Evolutionary conservation across 1,140 invertebrate genomes (phyloP).

Genomic region (Campoletis sonorensis): DNA sequence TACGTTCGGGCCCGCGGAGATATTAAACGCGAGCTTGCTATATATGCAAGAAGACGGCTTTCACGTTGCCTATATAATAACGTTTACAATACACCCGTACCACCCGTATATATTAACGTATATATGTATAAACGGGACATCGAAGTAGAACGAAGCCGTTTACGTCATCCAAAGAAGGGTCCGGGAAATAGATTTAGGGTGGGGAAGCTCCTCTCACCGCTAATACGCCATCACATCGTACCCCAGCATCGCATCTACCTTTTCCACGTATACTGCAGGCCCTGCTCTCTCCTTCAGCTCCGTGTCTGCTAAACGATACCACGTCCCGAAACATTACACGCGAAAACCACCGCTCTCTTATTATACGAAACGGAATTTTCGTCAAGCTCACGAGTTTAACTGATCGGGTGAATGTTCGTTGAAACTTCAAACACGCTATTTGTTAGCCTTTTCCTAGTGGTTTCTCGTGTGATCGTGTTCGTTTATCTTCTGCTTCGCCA

Average conservation of each 20-base stretch:
- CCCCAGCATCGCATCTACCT: neutral
- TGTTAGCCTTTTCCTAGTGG: too few relatives aligned
- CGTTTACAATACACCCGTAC: neutral
- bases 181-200: too few relatives aligned
- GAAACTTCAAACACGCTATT: too few relatives aligned
- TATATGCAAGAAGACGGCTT: neutral
- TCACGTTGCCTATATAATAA: slow-evolving; percentile 18
- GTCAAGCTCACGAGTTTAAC: too few relatives aligned
- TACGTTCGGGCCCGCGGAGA: slow-evolving; percentile 23
- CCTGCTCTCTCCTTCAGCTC: neutral
- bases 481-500: too few relatives aligned
- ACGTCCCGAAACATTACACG: neutral
- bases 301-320: neutral
- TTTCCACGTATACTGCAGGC: neutral
- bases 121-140: neutral
- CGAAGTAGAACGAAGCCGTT: slow-evolving; percentile 18
- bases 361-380: too few relatives aligned
- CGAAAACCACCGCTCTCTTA: neutral
- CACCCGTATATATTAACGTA: too few relatives aligned
- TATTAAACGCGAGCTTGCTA: neutral
- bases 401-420: too few relatives aligned
- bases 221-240: slow-evolving; percentile 11
- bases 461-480: too few relatives aligned
- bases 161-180: slow-evolving; percentile 9
- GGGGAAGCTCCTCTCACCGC: neutral